phyloP scores from a whole-genome alignment of 30 jellyfish, hydroid and myxozoan genomes.

The Cassiopea xamachana region DNA sequence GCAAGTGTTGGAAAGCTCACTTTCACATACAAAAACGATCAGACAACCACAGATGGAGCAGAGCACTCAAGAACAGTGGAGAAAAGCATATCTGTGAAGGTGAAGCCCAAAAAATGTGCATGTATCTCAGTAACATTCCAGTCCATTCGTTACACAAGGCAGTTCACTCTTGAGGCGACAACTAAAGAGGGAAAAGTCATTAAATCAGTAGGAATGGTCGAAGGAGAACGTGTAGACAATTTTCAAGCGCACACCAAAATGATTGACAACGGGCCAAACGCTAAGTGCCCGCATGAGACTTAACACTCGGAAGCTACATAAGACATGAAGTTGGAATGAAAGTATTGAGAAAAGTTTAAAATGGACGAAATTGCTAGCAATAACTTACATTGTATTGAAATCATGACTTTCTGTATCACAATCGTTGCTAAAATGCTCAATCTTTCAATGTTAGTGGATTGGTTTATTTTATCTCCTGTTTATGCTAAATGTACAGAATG shows the following conservation, averaged over 20 bases:
- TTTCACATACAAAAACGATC: slow-evolving; percentile 9
- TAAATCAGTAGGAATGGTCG: slow-evolving; percentile 14
- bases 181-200: slow-evolving; percentile 26
- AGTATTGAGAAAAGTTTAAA: neutral
- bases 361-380: neutral
- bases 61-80: neutral
- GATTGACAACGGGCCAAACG: neutral
- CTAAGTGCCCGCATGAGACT: slow-evolving; percentile 39
- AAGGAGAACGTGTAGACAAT: neutral
- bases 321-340: neutral
- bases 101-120: slow-evolving; percentile 36
- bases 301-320: neutral
- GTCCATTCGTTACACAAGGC: neutral
- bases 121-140: slow-evolving; percentile 31
- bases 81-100: neutral
- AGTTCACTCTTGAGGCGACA: slow-evolving; percentile 11
- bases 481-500: no score
- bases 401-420: neutral
- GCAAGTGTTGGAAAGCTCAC: slow-evolving; percentile 17
- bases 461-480: no score
- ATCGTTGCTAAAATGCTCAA: no score
- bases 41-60: slow-evolving; percentile 2
- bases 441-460: no score
- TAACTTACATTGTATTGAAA: neutral
- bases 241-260: slow-evolving; percentile 13